Base-by-base conservation (phyloP, 1,140 invertebrate genomes). In the Portunus trituberculatus region DNA sequence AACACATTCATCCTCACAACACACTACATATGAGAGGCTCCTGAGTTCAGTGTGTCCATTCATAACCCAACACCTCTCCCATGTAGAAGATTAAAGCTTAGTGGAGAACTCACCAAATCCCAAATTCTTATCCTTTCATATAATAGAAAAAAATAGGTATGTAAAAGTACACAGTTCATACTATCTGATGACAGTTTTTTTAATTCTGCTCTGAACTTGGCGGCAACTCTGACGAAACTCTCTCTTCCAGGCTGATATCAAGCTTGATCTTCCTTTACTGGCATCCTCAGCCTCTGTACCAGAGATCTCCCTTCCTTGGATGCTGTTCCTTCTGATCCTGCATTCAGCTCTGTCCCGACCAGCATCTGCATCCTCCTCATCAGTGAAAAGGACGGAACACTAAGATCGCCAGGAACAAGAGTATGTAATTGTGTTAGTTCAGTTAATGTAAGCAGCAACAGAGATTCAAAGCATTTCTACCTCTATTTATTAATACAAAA, bases 381-480 rank as follows among this genome's bases (percentile, higher is more conserved):
- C 90, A 84, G 94, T 92, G 94, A 95, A 95, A 88, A 95, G 94
- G 82, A 92, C n/a, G 91, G 94, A 95, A 95, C 94, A 95, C 94
- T 95, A 95, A 67, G 32, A 86, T 92, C 59, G 84, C 14, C 52
- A 10, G 52, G 94, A 67, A 46, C 86, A 45, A 95, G 76, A 59
- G 59, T 59, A 59, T 82, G 28, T 90, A 45, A 39, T 46, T 87
- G 48, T 39, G 90, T 95, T 87, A 92, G 31, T 92, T 59, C 8
- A 28, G 48, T 88, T 88, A 95, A 59, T 48, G 32, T 2, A 45
- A 46, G 83, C 28, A 48, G 67, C 39, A 12, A 20, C n/a, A 28
- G 20, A 12, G 16, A 31, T 82, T 10, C 4, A 31, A 10, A 45
- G 28, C 31, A 67, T 0, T n/a, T n/a, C 4, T 46, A 39, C 45